These are phyloP conservation scores for Disparrhopalites patrizii DNA, from an alignment of 2,888 invertebrate genomes.

Conservation along the genomic window DNA sequence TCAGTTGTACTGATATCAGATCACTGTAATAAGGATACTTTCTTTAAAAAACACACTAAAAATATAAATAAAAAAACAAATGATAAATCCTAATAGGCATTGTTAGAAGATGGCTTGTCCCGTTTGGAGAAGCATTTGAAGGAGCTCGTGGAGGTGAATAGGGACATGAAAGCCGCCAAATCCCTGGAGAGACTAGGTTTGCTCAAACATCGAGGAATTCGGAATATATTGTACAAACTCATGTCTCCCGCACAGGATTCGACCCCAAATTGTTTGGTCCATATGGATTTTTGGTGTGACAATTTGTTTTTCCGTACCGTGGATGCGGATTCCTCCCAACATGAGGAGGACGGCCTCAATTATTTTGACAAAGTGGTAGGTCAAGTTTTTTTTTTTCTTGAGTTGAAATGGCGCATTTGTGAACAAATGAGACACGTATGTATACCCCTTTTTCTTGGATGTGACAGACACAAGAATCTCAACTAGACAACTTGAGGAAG, in stretches of 20 bases:
- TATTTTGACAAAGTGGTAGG: neutral
- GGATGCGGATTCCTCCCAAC: constrained; percentile 9
- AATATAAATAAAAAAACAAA: no score
- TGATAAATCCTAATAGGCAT: no score
- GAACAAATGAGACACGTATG: constrained; percentile 21
- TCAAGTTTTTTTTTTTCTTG: no score
- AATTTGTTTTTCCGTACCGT: constrained; percentile 47
- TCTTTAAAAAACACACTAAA: no score
- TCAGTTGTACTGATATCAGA: no score
- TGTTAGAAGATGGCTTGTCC: constrained; percentile 19
- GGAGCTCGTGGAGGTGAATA: neutral
- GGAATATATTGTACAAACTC: constrained; percentile 2
- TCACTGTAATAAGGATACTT: no score
- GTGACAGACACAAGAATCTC: constrained; percentile 14
- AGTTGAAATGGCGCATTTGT: no score
- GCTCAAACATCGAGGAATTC: neutral
- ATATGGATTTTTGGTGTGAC: constrained; percentile 50
- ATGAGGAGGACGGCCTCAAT: neutral
- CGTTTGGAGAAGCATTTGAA: constrained; percentile 4
- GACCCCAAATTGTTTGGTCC: constrained; percentile 36
- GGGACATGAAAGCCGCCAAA: neutral
- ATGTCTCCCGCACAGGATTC: constrained; percentile 22
- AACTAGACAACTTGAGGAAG: neutral
- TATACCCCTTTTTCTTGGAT: no score
- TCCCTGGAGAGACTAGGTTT: neutral